These are phyloP conservation scores for Rousettus madagascariensis DNA, from an alignment of 2,797 vertebrate genomes.

Conservation along the genomic window DNA sequence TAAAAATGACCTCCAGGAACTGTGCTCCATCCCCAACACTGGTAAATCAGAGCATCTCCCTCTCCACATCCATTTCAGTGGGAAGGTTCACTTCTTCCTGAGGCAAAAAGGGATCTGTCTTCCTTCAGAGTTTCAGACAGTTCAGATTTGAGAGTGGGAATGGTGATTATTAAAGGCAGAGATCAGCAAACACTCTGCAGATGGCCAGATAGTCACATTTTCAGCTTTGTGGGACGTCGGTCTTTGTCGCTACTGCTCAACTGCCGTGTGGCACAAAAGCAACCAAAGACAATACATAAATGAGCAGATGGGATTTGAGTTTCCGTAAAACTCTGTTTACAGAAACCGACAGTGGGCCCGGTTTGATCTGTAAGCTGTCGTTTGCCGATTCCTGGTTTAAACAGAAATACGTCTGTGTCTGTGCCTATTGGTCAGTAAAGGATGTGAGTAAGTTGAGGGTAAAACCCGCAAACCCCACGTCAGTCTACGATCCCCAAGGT, in stretches of 20 bases:
- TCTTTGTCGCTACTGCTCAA: neutral
- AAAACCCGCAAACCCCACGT: too few relatives aligned
- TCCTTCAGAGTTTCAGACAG: neutral
- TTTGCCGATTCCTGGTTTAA: neutral
- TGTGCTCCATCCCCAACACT: neutral
- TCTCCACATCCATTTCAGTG: neutral
- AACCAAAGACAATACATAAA: rapidly evolving
- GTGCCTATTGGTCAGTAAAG: neutral
- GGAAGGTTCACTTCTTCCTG: neutral
- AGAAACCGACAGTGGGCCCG: neutral
- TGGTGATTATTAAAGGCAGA: neutral
- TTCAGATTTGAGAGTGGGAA: neutral
- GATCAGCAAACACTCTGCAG: neutral
- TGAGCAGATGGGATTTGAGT: rapidly evolving
- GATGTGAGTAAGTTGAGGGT: neutral
- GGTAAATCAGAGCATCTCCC: neutral
- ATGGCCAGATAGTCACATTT: rapidly evolving
- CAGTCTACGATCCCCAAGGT: rapidly evolving
- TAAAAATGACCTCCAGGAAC: neutral
- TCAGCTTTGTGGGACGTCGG: neutral
- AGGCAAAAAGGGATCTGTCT: neutral
- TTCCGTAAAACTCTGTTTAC: neutral
- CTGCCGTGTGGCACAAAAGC: too few relatives aligned
- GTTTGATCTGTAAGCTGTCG: rapidly evolving
- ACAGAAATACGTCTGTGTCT: neutral